A percentile compares a stretch with the other conserved stretches of the same genome.
Conservation (phyloP, 2,888 invertebrate species). For the Ophioninae sp. region DNA sequence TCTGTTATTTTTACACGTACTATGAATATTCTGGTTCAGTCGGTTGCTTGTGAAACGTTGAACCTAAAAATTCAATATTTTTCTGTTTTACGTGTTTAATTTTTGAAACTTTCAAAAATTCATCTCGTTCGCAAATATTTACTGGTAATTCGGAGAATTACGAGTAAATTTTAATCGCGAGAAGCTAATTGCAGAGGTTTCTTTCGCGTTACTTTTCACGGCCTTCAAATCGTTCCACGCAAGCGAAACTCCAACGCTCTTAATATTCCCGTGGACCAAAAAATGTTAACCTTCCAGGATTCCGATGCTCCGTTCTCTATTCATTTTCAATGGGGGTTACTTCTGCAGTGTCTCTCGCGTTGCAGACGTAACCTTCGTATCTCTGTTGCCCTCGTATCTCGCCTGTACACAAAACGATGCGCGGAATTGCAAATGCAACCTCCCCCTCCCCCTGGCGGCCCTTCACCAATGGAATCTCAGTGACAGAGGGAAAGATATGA, state of each 20-base stretch:
- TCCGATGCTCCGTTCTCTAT: neutral
- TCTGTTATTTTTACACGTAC: too few relatives aligned
- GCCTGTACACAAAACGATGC: conserved; percentile 52
- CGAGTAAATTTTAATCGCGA: neutral
- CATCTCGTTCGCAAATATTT: too few relatives aligned
- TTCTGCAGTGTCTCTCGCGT: neutral
- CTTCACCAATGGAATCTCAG: conserved; percentile 2
- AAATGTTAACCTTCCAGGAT: neutral
- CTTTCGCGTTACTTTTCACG: neutral
- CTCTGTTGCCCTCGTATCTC: neutral
- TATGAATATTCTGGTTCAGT: too few relatives aligned
- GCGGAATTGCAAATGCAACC: conserved; percentile 67
- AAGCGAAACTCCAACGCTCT: neutral
- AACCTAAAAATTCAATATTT: too few relatives aligned
- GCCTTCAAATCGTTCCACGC: neutral
- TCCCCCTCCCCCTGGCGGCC: neutral
- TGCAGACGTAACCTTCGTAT: neutral
- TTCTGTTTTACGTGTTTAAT: too few relatives aligned
- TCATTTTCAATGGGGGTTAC: neutral
- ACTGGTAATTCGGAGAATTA: neutral
- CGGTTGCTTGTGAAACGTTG: too few relatives aligned
- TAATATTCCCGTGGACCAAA: neutral
- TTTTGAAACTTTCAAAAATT: too few relatives aligned
- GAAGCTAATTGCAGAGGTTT: neutral
- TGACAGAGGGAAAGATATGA: conserved; percentile 23